Evolutionary conservation across 30 jellyfish, hydroid and myxozoan genomes (phyloP), one percentile per base, ranked within the genome.

Genomic region (Pelagia noctiluca): DNA sequence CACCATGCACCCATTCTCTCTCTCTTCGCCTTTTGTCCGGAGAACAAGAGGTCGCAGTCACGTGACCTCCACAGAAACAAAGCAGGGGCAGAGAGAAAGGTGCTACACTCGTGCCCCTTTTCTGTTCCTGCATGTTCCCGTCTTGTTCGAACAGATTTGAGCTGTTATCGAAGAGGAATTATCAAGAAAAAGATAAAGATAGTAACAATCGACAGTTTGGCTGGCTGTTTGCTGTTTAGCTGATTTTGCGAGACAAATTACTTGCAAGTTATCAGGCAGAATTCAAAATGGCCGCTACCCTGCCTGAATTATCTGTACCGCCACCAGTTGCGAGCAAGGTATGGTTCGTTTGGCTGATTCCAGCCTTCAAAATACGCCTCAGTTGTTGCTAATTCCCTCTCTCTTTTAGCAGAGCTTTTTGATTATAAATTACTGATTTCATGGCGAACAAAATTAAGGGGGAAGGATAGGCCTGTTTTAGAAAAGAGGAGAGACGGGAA

Each of bases 71-170:
- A 76, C 81, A 69, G 64, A 63, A 83, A 71, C 86, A 83, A 70
- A 72, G 82, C 70, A 83, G 93, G 93, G 93, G 93, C 87, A 65
- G 33, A 83, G 87, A 52, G 87, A 71, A 83, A 83, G 93, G 93
- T 83, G 87, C 87, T 5, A 42, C 21, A 30, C 21, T 19, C 12
- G 26, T 52, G 68, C 68, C 68, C 68, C 68, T 52, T 30, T 52
- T 30, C 21, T 30, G 12, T 52, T 19, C 16, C 12, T 5, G 16
- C 57, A 5, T 42, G 57, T 42, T 42, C 57, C 16, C 57, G 16
- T 42, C 57, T 5, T 5, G 57, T 5, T 42, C 57, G 8, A 8
- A 8, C 16, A 42, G 16, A 42, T 42, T 16, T 42, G 8, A 8
- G 63, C 63, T 18, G 35, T 29, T 30, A 67, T n/a, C 61, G 19